Conservation (phyloP, 2,797 vertebrate genomes). For the Lindbergichthys nudifrons region DNA sequence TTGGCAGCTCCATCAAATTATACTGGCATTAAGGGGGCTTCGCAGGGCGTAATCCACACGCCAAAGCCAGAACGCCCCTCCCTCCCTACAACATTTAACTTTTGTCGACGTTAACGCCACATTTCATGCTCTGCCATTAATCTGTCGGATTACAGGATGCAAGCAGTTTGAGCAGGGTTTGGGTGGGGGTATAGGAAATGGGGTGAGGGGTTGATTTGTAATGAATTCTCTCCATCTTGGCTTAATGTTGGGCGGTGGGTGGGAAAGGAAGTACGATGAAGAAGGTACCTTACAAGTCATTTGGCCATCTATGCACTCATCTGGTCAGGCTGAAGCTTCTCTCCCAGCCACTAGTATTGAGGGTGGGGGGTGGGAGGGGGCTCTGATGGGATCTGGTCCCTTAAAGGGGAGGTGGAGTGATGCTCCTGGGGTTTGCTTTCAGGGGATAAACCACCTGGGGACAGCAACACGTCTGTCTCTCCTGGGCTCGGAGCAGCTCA, state of each 20-base stretch:
- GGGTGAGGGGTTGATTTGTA: constrained; percentile 68
- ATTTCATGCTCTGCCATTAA: constrained; percentile 89
- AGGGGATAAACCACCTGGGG: constrained; percentile 47
- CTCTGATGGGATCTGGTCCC: constrained; percentile 28
- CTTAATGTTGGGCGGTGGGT: constrained; percentile 48
- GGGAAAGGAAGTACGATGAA: constrained; percentile 33
- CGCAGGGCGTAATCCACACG: constrained; percentile 82
- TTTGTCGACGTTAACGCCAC: constrained; percentile 86
- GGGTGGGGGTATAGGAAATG: constrained; percentile 48
- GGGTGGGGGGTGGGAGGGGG: not conserved
- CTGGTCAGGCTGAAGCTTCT: constrained; percentile 4
- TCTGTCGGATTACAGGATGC: constrained; percentile 87
- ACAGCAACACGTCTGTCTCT: constrained; percentile 36
- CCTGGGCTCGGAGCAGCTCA: constrained; percentile 44
- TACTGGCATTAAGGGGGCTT: constrained; percentile 84
- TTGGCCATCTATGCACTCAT: not conserved
- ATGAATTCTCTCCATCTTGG: constrained; percentile 70
- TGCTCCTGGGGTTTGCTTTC: constrained; percentile 24
- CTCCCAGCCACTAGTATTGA: not conserved
- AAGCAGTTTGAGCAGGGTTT: constrained; percentile 82
- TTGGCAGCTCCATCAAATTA: constrained; percentile 89
- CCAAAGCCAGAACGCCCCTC: constrained; percentile 81
- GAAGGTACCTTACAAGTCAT: not conserved
- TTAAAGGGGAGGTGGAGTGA: not conserved
- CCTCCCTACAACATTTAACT: constrained; percentile 85